Conservation (phyloP, 2,888 invertebrate genomes). For the Anodontia alba region DNA sequence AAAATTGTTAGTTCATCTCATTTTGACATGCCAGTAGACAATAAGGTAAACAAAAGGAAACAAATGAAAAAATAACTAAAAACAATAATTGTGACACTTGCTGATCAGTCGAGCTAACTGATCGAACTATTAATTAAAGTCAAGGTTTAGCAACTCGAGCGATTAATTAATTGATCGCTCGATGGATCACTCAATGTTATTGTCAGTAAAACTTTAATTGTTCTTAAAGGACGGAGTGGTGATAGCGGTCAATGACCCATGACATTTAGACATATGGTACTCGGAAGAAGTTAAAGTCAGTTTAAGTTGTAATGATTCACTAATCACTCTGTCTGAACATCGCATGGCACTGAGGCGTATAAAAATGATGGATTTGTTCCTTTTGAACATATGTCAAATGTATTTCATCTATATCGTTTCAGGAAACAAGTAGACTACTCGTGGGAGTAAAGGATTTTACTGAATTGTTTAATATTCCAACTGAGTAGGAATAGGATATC, state of each 20-base stretch:
- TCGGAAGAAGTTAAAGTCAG: constrained; percentile 18
- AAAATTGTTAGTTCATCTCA: too few species aligned
- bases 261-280: constrained; percentile 17
- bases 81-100: too few species aligned
- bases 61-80: too few species aligned
- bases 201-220: not conserved
- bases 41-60: too few species aligned
- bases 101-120: too few species aligned
- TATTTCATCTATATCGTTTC: constrained; percentile 11
- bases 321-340: constrained; percentile 14
- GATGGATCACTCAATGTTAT: not conserved
- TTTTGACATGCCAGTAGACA: too few species aligned
- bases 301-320: not conserved
- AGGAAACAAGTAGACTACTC: not conserved
- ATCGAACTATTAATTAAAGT: too few species aligned
- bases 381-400: constrained; percentile 17
- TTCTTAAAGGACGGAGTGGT: not conserved
- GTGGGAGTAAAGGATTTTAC: constrained; percentile 14
- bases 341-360: constrained; percentile 9
- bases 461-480: not conserved
- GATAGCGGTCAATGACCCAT: not conserved
- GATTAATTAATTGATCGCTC: not conserved
- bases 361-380: constrained; percentile 9
- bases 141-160: too few species aligned
- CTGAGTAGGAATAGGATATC: not conserved